Evolutionary conservation across 2,888 invertebrate species (phyloP).

Genomic region (Hydroisotoma schaefferi): DNA sequence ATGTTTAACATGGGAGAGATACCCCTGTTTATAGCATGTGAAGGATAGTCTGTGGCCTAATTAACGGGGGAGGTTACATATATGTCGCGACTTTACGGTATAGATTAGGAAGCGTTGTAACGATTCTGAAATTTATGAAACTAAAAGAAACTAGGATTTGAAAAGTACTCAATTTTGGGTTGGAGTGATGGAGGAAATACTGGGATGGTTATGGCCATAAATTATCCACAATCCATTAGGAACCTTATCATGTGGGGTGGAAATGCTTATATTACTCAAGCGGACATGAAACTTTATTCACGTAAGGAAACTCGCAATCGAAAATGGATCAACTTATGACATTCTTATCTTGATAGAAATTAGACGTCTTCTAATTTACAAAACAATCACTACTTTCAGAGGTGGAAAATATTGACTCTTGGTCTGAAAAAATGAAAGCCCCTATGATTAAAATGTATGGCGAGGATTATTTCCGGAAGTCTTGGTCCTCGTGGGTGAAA

Average conservation of each 20-base stretch:
- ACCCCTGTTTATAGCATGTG: no score
- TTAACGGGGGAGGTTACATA: no score
- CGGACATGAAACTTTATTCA: conserved; percentile 64
- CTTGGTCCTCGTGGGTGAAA: conserved; percentile 3
- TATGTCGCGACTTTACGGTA: no score
- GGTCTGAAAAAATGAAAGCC: conserved; percentile 73
- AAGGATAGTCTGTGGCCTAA: no score
- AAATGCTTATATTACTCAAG: conserved; percentile 68
- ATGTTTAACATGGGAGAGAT: no score
- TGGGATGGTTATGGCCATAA: conserved; percentile 71
- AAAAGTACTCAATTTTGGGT: conserved; percentile 72
- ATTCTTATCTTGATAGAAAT: no score
- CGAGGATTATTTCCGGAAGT: conserved; percentile 53
- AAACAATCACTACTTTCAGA: no score
- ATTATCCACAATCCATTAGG: conserved; percentile 63
- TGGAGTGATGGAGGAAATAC: conserved; percentile 89
- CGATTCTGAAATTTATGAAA: no score
- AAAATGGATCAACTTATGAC: no score
- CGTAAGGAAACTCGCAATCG: no score
- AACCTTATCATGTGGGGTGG: conserved; percentile 76
- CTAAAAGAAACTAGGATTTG: conserved; percentile 63
- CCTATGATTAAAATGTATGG: conserved; percentile 73
- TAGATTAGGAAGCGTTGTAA: no score
- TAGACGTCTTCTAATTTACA: no score
- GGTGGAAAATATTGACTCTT: conserved; percentile 67